Percentiles rank a stretch among this genome's conserved stretches.
Conservation (phyloP, 2,113 vertebrate genomes). For the Isurus oxyrinchus region DNA sequence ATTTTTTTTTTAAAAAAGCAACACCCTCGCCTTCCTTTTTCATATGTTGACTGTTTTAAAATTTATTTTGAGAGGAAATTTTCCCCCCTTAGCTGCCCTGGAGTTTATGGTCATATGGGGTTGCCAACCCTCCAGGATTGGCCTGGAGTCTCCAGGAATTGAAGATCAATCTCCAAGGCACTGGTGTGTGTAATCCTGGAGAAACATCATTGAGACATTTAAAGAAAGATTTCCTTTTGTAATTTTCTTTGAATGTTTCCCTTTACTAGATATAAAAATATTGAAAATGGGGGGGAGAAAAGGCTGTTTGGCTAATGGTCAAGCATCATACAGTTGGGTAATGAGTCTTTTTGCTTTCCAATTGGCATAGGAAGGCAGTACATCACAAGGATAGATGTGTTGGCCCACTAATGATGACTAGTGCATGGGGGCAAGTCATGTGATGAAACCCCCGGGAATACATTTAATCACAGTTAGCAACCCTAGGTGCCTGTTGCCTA, state of each 20-base stretch:
- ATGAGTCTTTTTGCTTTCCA: too few species aligned
- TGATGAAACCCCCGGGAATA: too few species aligned
- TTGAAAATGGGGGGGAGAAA: too few species aligned
- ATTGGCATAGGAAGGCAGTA: too few species aligned
- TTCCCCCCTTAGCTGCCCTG: background rate
- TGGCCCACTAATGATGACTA: too few species aligned
- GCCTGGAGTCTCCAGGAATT: background rate
- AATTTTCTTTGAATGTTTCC: background rate
- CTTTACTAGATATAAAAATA: background rate
- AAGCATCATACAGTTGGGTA: too few species aligned
- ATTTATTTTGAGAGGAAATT: background rate
- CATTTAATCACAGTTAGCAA: too few species aligned
- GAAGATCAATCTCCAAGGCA: background rate
- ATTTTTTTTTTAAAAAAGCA: background rate
- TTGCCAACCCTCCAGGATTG: background rate
- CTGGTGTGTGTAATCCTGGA: background rate
- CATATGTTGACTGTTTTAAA: background rate
- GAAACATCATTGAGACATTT: too few species aligned
- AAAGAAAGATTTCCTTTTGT: background rate
- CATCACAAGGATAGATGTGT: too few species aligned
- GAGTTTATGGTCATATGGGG: background rate
- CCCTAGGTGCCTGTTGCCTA: too few species aligned
- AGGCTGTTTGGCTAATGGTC: too few species aligned
- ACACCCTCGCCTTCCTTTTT: background rate
- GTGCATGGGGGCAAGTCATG: too few species aligned